A percentile compares a stretch with the other conserved stretches of the same genome.
phyloP scores from a whole-genome alignment of 2,113 vertebrate genomes.

The Paraplagusia blochii region DNA sequence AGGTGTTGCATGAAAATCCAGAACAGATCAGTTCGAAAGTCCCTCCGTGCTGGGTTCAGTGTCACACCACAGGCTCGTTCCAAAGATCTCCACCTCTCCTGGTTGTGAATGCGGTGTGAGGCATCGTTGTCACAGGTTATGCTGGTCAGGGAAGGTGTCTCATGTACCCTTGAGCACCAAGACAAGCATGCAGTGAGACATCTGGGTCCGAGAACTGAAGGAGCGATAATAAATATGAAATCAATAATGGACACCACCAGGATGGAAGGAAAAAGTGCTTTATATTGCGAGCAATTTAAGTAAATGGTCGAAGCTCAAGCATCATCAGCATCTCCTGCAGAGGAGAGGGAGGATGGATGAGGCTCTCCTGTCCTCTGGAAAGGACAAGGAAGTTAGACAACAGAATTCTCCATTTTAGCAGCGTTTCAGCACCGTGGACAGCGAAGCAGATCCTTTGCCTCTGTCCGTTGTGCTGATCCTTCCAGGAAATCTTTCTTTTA shows the following conservation, averaged over 20 bases:
- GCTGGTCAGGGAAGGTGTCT: neutral
- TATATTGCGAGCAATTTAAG: neutral
- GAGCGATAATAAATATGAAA: slow-evolving; percentile 5
- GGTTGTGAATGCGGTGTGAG: slow-evolving; percentile 20
- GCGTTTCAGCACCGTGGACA: too few species aligned
- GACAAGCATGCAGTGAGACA: neutral
- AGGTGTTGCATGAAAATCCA: slow-evolving; percentile 22
- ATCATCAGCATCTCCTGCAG: neutral
- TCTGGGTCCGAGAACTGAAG: neutral
- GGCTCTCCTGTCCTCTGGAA: too few species aligned
- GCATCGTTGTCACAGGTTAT: slow-evolving; percentile 1
- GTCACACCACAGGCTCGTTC: slow-evolving; percentile 1
- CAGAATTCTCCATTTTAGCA: too few species aligned
- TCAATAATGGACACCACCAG: neutral
- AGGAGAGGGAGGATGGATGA: too few species aligned
- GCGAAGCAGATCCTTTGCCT: too few species aligned
- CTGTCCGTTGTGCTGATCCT: too few species aligned
- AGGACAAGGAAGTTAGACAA: too few species aligned
- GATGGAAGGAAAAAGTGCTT: neutral
- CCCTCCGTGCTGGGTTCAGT: neutral
- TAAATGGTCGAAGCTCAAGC: slow-evolving; percentile 8
- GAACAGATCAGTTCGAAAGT: slow-evolving; percentile 9
- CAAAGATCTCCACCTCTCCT: neutral
- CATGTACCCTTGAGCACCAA: neutral
- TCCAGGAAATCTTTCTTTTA: too few species aligned